A percentile compares a stretch with the other conserved stretches of the same genome.
Evolutionary conservation across 2,888 invertebrate genomes (phyloP).

Genomic region (Trisateles emortualis): DNA sequence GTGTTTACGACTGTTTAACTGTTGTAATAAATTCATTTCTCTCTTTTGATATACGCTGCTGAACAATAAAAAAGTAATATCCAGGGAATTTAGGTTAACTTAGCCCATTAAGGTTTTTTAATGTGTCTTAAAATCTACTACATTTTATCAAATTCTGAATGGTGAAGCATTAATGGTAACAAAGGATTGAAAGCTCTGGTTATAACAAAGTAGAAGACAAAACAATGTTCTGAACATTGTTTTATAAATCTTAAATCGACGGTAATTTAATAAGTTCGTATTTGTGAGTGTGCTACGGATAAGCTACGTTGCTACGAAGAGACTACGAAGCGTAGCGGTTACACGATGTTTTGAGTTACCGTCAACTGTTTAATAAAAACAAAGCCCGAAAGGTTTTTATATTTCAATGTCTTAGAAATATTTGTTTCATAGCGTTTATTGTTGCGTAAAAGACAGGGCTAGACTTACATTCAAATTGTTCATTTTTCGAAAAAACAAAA

Average conservation of each 20-base stretch:
- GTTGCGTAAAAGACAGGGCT: neutral
- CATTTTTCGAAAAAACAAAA: neutral
- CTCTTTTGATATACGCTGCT: no score
- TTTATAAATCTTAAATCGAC: neutral
- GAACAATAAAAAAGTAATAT: neutral
- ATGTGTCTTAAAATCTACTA: neutral
- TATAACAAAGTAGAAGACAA: neutral
- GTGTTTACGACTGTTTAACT: slow-evolving; percentile 18
- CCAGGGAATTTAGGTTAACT: no score
- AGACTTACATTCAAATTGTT: no score
- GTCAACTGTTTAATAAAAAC: neutral
- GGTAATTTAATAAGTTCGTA: neutral
- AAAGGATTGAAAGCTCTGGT: no score
- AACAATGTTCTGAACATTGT: neutral
- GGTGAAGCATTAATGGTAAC: no score
- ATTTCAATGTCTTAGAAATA: no score
- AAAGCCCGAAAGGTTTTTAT: no score
- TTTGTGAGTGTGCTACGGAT: slow-evolving; percentile 18
- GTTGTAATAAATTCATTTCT: neutral
- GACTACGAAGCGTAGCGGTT: slow-evolving; percentile 11
- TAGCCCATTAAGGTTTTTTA: neutral
- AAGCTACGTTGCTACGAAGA: slow-evolving; percentile 22
- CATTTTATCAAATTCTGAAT: neutral
- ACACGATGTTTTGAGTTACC: neutral
- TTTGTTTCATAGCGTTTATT: neutral